These are phyloP conservation scores for Rhinichthys osculus DNA, from an alignment of 2,797 vertebrate genomes.

Conservation along the genomic window DNA sequence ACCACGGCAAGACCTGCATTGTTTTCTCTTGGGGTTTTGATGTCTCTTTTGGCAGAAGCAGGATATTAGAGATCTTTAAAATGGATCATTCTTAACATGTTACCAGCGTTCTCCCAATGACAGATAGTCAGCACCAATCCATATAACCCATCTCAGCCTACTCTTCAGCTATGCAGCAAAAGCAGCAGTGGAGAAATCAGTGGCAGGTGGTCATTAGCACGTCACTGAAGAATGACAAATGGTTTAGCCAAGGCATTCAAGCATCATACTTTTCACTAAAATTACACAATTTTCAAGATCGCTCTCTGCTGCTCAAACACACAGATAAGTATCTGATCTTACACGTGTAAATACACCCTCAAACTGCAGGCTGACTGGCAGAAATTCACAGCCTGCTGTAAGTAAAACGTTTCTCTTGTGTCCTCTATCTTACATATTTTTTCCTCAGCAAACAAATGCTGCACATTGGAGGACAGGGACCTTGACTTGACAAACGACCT, in stretches of 20 bases:
- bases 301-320: slow-evolving; percentile 27
- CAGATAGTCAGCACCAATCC: slow-evolving; percentile 36
- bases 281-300: slow-evolving; percentile 37
- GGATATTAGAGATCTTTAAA: slow-evolving; percentile 43
- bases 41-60: slow-evolving; percentile 34
- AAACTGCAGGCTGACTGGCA: not conserved
- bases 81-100: slow-evolving; percentile 11
- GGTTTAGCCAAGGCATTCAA: slow-evolving; percentile 17
- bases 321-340: slow-evolving; percentile 13
- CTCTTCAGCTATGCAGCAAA: slow-evolving; percentile 30
- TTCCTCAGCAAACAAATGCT: slow-evolving; percentile 43
- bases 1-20: slow-evolving; percentile 10
- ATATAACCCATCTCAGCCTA: slow-evolving; percentile 24
- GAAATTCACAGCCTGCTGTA: not conserved
- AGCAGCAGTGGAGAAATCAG: slow-evolving; percentile 19
- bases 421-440: not conserved
- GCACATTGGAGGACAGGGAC: slow-evolving; percentile 44
- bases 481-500: slow-evolving; percentile 53
- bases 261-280: slow-evolving; percentile 33
- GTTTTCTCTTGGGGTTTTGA: slow-evolving; percentile 31
- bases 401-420: slow-evolving; percentile 18
- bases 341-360: not conserved
- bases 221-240: slow-evolving; percentile 50
- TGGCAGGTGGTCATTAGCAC: slow-evolving; percentile 52
- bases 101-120: slow-evolving; percentile 5